Evolutionary conservation across 2,888 invertebrate genomes (phyloP).

Genomic region (Cremastinae sp.): DNA sequence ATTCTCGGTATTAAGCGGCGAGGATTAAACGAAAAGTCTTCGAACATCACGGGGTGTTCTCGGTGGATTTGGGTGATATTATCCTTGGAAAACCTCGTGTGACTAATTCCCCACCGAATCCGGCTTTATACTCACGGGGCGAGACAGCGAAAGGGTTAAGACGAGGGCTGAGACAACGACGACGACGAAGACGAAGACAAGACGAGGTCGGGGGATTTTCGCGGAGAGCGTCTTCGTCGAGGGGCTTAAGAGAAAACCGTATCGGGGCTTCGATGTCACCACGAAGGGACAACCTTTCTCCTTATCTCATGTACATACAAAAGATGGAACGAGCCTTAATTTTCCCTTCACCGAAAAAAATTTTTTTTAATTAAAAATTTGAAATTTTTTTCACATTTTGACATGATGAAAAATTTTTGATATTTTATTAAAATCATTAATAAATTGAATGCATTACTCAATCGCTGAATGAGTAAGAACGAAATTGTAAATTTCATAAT

Average conservation of each 20-base stretch:
- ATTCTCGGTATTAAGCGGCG: conserved; percentile 30
- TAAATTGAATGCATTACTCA: no score
- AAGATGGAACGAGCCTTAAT: background rate
- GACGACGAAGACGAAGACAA: conserved; percentile 33
- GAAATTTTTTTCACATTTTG: no score
- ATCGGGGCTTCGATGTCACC: conserved; percentile 60
- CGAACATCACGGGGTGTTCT: conserved; percentile 35
- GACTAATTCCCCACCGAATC: conserved; percentile 65
- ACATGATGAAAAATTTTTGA: no score
- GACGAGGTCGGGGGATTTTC: conserved; percentile 32
- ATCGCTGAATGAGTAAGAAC: no score
- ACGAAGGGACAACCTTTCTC: conserved; percentile 40
- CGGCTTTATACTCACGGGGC: conserved; percentile 57
- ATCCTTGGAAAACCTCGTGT: conserved; percentile 54
- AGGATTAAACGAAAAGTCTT: conserved; percentile 57
- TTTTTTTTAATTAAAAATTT: no score
- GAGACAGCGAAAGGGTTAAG: conserved; percentile 73
- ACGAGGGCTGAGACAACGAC: conserved; percentile 52
- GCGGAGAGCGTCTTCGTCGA: conserved; percentile 64
- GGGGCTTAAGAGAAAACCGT: conserved; percentile 54
- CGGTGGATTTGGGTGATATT: conserved; percentile 44
- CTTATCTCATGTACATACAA: background rate
- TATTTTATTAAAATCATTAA: no score
- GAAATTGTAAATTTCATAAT: no score
- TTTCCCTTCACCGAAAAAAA: no score